Evolutionary conservation across 1,140 invertebrate genomes (phyloP).

Genomic region (Drosophila triauraria): DNA sequence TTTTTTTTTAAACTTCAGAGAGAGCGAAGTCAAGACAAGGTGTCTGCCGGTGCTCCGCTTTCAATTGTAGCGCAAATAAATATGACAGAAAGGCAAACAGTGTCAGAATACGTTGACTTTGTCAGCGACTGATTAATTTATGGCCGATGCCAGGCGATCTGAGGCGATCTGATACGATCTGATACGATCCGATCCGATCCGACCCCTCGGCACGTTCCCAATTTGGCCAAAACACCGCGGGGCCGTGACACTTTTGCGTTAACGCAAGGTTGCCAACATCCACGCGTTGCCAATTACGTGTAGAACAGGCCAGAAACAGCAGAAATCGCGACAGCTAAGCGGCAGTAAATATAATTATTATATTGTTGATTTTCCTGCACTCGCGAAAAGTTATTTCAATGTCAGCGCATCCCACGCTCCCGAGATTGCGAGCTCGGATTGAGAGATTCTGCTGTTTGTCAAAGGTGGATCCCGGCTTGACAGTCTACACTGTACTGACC

Average conservation of each 20-base stretch:
- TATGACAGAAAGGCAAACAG: conserved; percentile 58
- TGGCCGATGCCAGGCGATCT: conserved; percentile 32
- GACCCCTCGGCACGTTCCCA: conserved; percentile 52
- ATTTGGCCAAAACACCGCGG: conserved; percentile 59
- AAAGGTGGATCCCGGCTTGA: conserved; percentile 35
- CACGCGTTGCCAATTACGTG: conserved; percentile 56
- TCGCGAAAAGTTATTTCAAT: conserved; percentile 63
- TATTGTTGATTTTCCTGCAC: conserved; percentile 50
- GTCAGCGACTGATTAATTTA: conserved; percentile 55
- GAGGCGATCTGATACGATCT: conserved; percentile 4
- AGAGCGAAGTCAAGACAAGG: conserved; percentile 13
- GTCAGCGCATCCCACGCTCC: conserved; percentile 60
- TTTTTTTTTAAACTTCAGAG: background rate
- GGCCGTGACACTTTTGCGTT: conserved; percentile 63
- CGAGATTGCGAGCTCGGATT: conserved; percentile 8
- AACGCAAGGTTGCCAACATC: conserved; percentile 50
- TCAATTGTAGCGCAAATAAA: conserved; percentile 75
- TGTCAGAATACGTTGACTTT: conserved; percentile 44
- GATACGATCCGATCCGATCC: conserved; percentile 21
- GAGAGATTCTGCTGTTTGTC: conserved; percentile 48
- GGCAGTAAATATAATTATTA: conserved; percentile 26
- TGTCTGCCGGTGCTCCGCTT: conserved; percentile 46
- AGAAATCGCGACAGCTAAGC: conserved; percentile 8
- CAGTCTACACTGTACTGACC: conserved; percentile 15
- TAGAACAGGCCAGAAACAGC: conserved; percentile 43